These are phyloP conservation scores for Cairina moschata DNA, from an alignment of 2,113 vertebrate species.

Conservation along the genomic window DNA sequence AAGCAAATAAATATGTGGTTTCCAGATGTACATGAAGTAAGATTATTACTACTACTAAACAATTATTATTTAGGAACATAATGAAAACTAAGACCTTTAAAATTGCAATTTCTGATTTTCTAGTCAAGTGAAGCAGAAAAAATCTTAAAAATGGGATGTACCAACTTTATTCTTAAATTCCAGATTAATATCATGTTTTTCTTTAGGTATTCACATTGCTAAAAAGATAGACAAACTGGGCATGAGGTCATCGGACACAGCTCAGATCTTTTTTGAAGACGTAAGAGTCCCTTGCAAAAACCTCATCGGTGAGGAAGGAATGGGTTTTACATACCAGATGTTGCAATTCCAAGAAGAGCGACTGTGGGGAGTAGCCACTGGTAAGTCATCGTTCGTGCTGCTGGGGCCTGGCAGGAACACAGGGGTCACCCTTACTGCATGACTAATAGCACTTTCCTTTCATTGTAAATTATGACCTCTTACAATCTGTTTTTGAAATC, in stretches of 20 bases:
- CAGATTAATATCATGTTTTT: background rate
- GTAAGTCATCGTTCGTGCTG: conserved; percentile 68
- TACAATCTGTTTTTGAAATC: background rate
- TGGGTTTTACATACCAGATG: conserved; percentile 90
- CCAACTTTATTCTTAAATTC: background rate
- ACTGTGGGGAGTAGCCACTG: conserved; percentile 80
- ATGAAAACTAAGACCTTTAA: background rate
- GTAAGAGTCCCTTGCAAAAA: conserved; percentile 82
- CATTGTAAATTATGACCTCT: background rate
- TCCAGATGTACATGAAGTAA: background rate
- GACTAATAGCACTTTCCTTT: conserved; percentile 30
- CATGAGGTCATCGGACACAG: conserved; percentile 87
- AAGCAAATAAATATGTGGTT: background rate
- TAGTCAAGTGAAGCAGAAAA: background rate
- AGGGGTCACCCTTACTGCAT: background rate
- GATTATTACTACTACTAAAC: background rate
- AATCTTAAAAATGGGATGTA: background rate
- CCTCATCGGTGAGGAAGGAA: conserved; percentile 85
- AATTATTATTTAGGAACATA: background rate
- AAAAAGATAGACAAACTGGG: conserved; percentile 87
- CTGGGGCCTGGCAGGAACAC: background rate
- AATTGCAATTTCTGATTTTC: background rate
- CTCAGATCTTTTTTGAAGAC: conserved; percentile 87
- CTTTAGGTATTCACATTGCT: conserved; percentile 80
- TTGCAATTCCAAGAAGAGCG: conserved; percentile 89